phyloP scores from a whole-genome alignment of 2,888 invertebrate species.

The Anoncus sp. region DNA sequence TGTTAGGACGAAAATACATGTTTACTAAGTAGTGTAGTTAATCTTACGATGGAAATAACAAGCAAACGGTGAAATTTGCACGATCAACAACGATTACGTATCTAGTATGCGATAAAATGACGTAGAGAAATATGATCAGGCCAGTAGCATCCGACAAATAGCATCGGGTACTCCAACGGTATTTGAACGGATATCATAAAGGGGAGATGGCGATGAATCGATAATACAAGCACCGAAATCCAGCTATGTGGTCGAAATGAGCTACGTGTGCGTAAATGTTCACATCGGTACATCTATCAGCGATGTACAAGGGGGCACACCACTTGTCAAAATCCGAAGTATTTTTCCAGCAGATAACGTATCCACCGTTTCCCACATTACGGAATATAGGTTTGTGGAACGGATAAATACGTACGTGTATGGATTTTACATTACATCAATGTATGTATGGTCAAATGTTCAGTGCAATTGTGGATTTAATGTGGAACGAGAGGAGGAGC shows the following conservation, averaged over 20 bases:
- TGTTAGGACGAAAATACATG: too few relatives aligned
- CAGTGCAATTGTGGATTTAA: constrained; percentile 60
- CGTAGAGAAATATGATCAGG: constrained; percentile 11
- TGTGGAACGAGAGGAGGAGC: constrained; percentile 56
- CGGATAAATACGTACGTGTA: constrained; percentile 19
- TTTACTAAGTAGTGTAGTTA: background rate
- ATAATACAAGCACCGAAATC: constrained; percentile 57
- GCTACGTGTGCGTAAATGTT: constrained; percentile 25
- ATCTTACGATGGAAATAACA: background rate
- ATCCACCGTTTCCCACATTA: constrained; percentile 22
- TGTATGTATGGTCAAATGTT: constrained; percentile 29
- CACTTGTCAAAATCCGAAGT: constrained; percentile 66
- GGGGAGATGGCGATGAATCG: constrained; percentile 62
- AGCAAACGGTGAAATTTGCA: constrained; percentile 23
- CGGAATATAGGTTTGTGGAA: constrained; percentile 2
- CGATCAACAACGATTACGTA: background rate
- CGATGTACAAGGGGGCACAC: constrained; percentile 49
- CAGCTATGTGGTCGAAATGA: constrained; percentile 25
- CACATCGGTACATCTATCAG: constrained; percentile 22
- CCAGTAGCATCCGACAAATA: constrained; percentile 10
- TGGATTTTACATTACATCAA: background rate
- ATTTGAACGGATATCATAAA: constrained; percentile 47
- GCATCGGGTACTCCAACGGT: constrained; percentile 61
- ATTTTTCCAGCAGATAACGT: constrained; percentile 73
- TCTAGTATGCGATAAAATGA: background rate